Evolutionary conservation across 2,113 vertebrate genomes (phyloP).

Genomic region (Pipra filicauda): DNA sequence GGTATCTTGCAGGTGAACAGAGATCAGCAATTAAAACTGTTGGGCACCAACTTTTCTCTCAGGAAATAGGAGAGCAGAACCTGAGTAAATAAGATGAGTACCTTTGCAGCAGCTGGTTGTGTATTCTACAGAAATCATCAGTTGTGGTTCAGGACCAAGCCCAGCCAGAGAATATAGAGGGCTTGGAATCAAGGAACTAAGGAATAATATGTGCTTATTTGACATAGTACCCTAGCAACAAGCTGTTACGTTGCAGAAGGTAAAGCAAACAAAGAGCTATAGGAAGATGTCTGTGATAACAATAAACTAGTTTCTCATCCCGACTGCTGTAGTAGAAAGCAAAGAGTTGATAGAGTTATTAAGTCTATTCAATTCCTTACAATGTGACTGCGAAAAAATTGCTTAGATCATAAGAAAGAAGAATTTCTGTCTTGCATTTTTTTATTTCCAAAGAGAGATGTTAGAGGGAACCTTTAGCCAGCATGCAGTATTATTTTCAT

Average conservation of each 20-base stretch:
- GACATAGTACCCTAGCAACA: background rate
- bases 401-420: background rate
- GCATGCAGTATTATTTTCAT: background rate
- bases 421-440: background rate
- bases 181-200: background rate
- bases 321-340: background rate
- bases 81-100: background rate
- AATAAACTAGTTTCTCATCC: background rate
- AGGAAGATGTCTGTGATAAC: background rate
- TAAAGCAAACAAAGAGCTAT: background rate
- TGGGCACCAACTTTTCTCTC: background rate
- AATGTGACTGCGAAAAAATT: background rate
- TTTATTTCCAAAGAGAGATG: background rate
- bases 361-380: background rate
- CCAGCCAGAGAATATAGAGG: background rate
- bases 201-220: background rate
- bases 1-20: background rate
- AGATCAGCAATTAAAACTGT: background rate
- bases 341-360: background rate
- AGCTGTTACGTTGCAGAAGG: background rate
- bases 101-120: background rate
- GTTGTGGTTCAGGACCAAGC: fast-evolving
- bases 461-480: background rate
- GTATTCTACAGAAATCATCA: background rate
- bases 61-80: background rate